Conservation (phyloP, 2,797 vertebrate species). For the Podarcis lilfordi region DNA sequence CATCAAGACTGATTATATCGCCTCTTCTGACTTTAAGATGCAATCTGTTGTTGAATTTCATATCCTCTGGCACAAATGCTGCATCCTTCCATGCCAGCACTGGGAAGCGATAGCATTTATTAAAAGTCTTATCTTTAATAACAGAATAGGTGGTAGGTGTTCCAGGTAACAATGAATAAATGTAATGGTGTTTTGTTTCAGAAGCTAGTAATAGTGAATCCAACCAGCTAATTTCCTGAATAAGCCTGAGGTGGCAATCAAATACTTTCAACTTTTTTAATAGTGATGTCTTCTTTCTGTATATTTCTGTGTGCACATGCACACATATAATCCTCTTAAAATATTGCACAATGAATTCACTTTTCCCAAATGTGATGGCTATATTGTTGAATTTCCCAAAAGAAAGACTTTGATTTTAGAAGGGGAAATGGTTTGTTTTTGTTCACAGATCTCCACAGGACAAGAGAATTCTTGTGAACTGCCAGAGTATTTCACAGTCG, state of each 20-base stretch:
- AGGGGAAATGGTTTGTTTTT: neutral
- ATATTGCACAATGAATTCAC: neutral
- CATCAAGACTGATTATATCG: slow-evolving; percentile 48
- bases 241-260: neutral
- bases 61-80: slow-evolving; percentile 72
- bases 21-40: slow-evolving; percentile 66
- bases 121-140: slow-evolving; percentile 93
- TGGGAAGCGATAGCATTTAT: slow-evolving; percentile 85
- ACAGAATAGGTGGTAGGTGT: slow-evolving; percentile 72
- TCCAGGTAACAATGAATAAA: slow-evolving; percentile 69
- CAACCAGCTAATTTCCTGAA: slow-evolving; percentile 51
- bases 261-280: neutral
- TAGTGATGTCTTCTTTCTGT: neutral
- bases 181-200: slow-evolving; percentile 71
- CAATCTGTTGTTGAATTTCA: slow-evolving; percentile 80
- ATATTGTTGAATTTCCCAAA: neutral
- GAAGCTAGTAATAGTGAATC: slow-evolving; percentile 62
- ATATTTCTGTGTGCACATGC: neutral
- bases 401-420: neutral
- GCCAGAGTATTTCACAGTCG: slow-evolving; percentile 90
- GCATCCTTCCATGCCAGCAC: slow-evolving; percentile 70
- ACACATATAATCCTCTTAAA: neutral
- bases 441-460: slow-evolving; percentile 84
- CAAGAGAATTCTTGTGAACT: slow-evolving; percentile 84
- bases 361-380: neutral